A percentile compares a stretch with the other conserved stretches of the same genome.
phyloP scores from a whole-genome alignment of 2,888 invertebrate genomes.

The Seira sanloemensis region DNA sequence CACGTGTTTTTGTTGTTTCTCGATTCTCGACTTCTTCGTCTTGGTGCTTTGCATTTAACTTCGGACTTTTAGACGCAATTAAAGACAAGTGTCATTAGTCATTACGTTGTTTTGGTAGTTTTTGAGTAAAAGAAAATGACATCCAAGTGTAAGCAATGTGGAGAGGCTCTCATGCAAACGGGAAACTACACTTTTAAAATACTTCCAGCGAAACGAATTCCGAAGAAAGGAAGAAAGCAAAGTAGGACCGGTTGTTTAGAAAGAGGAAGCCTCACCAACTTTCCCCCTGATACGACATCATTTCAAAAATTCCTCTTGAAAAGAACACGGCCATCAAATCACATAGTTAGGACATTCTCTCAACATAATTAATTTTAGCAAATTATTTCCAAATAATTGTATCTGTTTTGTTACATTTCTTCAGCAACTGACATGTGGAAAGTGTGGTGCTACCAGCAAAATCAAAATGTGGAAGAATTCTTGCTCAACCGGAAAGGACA shows the following conservation, averaged over 20 bases:
- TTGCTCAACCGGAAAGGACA: slow-evolving; percentile 9
- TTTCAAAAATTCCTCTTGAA: slow-evolving; percentile 63
- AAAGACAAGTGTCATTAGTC: no score
- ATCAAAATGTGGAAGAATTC: slow-evolving; percentile 51
- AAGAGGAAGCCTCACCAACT: no score
- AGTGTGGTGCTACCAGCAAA: slow-evolving; percentile 40
- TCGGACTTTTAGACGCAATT: no score
- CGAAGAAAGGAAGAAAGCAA: slow-evolving; percentile 49
- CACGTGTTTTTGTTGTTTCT: no score
- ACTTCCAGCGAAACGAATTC: slow-evolving; percentile 59
- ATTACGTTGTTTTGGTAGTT: no score
- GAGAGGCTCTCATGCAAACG: slow-evolving; percentile 39
- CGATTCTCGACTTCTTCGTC: no score
- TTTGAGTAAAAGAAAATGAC: no score
- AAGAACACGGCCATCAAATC: slow-evolving; percentile 40
- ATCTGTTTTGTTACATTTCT: neutral
- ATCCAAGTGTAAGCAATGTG: slow-evolving; percentile 59
- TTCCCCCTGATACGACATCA: no score
- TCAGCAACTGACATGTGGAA: slow-evolving; percentile 64
- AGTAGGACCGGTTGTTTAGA: no score
- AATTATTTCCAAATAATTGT: slow-evolving; percentile 11
- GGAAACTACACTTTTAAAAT: slow-evolving; percentile 56
- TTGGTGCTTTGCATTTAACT: no score
- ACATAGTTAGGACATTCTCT: slow-evolving; percentile 27
- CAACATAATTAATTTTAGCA: neutral